These are phyloP conservation scores for Macropis europaea DNA, from an alignment of 2,888 invertebrate genomes.

Conservation along the genomic window DNA sequence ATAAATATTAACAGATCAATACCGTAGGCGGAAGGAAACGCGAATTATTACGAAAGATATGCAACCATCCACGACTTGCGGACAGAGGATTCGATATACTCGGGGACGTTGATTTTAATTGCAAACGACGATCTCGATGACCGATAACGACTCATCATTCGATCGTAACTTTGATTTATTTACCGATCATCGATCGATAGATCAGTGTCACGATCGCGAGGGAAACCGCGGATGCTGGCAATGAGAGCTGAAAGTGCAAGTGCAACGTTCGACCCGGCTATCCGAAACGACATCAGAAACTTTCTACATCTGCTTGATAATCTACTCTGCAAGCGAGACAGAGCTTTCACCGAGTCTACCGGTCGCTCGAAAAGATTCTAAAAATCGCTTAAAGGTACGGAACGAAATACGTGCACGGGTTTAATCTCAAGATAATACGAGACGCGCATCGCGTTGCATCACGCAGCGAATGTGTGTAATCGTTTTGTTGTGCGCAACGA, in stretches of 20 bases:
- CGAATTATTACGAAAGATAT: no score
- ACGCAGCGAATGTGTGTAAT: not conserved
- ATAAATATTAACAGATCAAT: no score
- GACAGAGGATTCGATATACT: no score
- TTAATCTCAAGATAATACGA: no score
- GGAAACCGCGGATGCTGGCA: no score
- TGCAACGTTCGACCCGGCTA: not conserved
- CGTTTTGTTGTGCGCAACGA: not conserved
- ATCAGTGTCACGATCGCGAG: not conserved
- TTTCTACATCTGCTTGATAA: constrained; percentile 25
- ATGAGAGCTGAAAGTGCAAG: not conserved
- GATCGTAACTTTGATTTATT: not conserved
- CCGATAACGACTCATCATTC: no score
- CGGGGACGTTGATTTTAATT: no score
- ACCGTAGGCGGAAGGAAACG: no score
- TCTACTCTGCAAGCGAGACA: not conserved
- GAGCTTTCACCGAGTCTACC: not conserved
- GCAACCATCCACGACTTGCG: no score
- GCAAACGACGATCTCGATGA: no score
- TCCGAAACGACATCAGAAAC: not conserved
- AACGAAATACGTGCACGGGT: no score
- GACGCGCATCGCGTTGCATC: not conserved
- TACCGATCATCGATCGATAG: not conserved
- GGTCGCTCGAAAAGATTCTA: not conserved
- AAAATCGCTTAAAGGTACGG: not conserved